Percentiles rank a stretch among this genome's conserved stretches.
phyloP scores from a whole-genome alignment of 2,888 invertebrate genomes.

The Drosophila lutescens region DNA sequence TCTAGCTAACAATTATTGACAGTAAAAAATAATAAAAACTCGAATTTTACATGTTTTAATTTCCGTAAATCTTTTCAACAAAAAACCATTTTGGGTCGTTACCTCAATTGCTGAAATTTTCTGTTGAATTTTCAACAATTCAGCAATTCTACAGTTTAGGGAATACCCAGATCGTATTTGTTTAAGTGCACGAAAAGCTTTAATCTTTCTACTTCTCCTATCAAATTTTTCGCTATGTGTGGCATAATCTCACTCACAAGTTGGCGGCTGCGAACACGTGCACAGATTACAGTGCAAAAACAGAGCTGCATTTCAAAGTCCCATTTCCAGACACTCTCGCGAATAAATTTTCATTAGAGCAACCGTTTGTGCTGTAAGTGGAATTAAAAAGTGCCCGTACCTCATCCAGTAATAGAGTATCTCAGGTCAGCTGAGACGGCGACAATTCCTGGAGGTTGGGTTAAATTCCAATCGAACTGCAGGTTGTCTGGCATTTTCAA shows the following conservation, averaged over 20 bases:
- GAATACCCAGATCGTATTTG: no score
- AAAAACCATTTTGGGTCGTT: no score
- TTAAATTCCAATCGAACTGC: constrained; percentile 71
- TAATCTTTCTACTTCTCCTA: no score
- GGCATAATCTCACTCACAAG: background rate
- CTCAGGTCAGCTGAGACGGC: constrained; percentile 9
- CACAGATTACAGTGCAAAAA: constrained; percentile 5
- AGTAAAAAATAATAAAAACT: no score
- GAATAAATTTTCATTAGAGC: background rate
- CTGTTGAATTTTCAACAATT: no score
- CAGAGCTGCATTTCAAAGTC: background rate
- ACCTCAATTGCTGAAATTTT: no score
- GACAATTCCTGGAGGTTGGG: constrained; percentile 38
- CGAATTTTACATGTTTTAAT: no score
- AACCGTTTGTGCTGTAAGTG: background rate
- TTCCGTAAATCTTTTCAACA: no score
- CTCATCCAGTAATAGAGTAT: background rate
- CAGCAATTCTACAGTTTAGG: no score
- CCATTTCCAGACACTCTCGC: background rate
- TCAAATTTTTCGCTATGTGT: background rate
- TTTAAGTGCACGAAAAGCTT: no score
- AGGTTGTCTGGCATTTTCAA: constrained; percentile 9
- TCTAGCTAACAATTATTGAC: no score
- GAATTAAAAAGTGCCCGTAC: background rate
- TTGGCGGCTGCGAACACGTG: constrained; percentile 8